Conservation (phyloP, 2,797 vertebrate species). For the Thamnophis elegans region DNA sequence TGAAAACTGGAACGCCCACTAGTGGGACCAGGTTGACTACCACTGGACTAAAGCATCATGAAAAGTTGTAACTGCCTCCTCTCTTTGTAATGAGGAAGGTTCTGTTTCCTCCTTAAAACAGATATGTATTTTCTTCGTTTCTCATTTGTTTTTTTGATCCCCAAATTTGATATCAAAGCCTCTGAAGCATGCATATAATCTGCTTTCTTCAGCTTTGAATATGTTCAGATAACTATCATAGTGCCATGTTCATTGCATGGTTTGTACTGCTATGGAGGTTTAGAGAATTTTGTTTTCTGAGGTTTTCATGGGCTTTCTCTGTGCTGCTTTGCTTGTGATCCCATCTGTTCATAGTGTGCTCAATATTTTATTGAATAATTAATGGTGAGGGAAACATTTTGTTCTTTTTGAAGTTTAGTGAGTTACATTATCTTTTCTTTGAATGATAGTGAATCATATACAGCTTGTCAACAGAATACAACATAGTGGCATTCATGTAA, state of each 20-base stretch:
- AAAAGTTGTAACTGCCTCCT: conserved; percentile 51
- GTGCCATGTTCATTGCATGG: conserved; percentile 25
- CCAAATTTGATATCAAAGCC: conserved; percentile 45
- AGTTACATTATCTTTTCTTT: conserved; percentile 36
- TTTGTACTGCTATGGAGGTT: not conserved
- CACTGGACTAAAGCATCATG: conserved; percentile 35
- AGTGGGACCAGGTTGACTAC: no score
- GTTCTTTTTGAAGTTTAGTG: conserved; percentile 30
- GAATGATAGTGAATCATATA: conserved; percentile 18
- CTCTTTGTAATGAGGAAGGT: conserved; percentile 47
- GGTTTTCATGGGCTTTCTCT: conserved; percentile 11
- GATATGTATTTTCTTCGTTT: conserved; percentile 47
- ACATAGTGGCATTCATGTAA: not conserved
- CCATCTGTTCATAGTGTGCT: conserved; percentile 37
- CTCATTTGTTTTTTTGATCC: conserved; percentile 50
- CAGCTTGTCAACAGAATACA: conserved; percentile 25
- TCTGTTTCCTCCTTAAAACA: conserved; percentile 45
- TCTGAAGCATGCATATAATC: conserved; percentile 36
- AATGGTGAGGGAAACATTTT: conserved; percentile 29
- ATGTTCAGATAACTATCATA: conserved; percentile 40
- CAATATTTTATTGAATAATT: conserved; percentile 35
- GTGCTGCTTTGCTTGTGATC: conserved; percentile 14
- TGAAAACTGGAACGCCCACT: no score
- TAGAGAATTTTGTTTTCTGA: conserved; percentile 12
- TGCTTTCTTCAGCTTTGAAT: conserved; percentile 29